Conservation (phyloP, 1,140 invertebrate species). For the Pararge aegeria region DNA sequence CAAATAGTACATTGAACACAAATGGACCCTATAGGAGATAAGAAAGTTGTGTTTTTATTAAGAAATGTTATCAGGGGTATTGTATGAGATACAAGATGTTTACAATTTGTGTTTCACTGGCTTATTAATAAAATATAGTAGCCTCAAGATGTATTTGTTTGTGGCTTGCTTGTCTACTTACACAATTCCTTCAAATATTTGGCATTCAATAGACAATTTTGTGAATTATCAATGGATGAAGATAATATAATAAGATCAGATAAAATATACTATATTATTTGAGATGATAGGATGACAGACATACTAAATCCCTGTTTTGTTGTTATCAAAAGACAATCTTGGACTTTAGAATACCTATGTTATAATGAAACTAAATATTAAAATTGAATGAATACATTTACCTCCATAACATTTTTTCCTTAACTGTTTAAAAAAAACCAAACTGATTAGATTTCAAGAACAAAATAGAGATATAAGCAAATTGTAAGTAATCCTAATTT, state of each 20-base stretch:
- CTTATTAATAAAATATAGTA: conserved; percentile 32
- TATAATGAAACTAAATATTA: too few species aligned
- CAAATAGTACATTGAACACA: conserved; percentile 36
- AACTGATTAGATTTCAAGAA: too few species aligned
- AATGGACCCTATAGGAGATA: conserved; percentile 26
- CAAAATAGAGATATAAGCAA: too few species aligned
- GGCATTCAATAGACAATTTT: neutral
- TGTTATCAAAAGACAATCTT: too few species aligned
- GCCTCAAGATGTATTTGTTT: conserved; percentile 20
- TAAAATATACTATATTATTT: neutral
- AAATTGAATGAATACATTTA: too few species aligned
- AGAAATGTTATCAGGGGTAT: conserved; percentile 59
- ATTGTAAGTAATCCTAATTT: too few species aligned
- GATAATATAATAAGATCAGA: neutral
- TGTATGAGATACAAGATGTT: conserved; percentile 59
- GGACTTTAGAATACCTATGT: too few species aligned
- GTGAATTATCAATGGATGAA: neutral
- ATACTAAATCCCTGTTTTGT: too few species aligned
- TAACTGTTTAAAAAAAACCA: too few species aligned
- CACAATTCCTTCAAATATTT: neutral
- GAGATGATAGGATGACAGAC: neutral
- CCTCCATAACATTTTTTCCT: too few species aligned
- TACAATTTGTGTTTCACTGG: conserved; percentile 53
- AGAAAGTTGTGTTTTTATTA: conserved; percentile 57
- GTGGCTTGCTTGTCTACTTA: conserved; percentile 5